These are phyloP conservation scores for Vultur gryphus DNA, from an alignment of 2,797 vertebrate species.

Conservation along the genomic window DNA sequence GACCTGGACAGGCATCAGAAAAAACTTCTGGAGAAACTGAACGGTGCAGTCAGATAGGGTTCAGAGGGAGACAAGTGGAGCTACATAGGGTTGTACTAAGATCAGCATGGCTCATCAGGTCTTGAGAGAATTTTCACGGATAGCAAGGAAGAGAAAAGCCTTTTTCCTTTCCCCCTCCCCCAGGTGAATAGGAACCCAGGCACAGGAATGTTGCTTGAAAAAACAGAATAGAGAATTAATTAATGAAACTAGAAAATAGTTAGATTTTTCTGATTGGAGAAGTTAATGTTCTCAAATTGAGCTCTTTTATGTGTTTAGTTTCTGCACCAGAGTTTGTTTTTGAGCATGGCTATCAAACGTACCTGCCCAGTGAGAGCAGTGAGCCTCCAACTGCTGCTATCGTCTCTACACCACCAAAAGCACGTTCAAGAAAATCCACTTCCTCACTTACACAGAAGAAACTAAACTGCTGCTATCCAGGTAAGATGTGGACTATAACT, in stretches of 20 bases:
- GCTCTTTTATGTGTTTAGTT: conserved; percentile 66
- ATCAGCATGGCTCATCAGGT: not conserved
- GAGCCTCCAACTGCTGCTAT: conserved; percentile 76
- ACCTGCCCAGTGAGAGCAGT: conserved; percentile 82
- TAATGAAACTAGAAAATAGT: not conserved
- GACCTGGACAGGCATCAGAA: not conserved
- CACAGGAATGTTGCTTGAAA: not conserved
- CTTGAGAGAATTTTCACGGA: not conserved
- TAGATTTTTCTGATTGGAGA: not conserved
- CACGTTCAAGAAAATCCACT: conserved; percentile 82
- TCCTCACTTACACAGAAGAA: conserved; percentile 83
- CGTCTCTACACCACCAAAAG: conserved; percentile 77
- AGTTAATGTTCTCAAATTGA: not conserved
- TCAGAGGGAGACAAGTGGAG: not conserved
- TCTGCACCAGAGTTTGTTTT: conserved; percentile 87
- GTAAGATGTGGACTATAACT: conserved; percentile 52
- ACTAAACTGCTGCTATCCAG: conserved; percentile 90
- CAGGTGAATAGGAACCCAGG: not conserved
- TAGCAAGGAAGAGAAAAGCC: not conserved
- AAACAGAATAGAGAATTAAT: not conserved
- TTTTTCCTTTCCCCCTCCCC: not conserved
- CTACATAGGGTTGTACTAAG: rapidly evolving
- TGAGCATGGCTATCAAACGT: conserved; percentile 89
- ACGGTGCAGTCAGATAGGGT: not conserved
- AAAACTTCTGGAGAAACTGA: not conserved